Evolutionary conservation across 2,113 vertebrate species (phyloP), one percentile per base, ranked within the genome.

Genomic region (Platycercus adscitus): DNA sequence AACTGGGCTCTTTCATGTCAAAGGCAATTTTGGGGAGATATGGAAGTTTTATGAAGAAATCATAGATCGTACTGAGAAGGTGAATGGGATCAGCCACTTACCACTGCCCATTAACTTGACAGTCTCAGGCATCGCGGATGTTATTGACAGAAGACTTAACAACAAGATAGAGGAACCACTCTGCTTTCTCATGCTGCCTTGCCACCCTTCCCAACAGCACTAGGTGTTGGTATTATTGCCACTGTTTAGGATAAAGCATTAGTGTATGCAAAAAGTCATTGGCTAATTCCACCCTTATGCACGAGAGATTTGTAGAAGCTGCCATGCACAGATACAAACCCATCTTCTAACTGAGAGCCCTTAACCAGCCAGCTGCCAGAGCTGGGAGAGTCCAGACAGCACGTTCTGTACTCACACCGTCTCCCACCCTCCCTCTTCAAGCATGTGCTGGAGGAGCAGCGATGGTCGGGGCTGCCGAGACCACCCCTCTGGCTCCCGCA

Each of bases 361-460:
- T 3, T 13, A 37, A 2, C 55, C 25, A 10, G 5, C 11, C 6
- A 20, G 66, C 33, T 13, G 29, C 21, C 2, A 29, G 28, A 7
- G 44, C 56, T 7, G 31, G 33, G 31, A 25, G 11, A 33, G 58
- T 7, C 39, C 60, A 10, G 39, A 50, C 29, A 29, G 49, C 21
- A 2, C 7, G 0, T 13, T 6, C 50, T 11, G n/a, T 11, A 6
- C 41, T 16, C 11, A 9, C n/a, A 1, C 4, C 7, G 2, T 1
- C 3, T 77, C 56, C 66, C 35, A 11, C 3, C 21, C 26, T 25
- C 58, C 46, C 17, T 11, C 44, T 19, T 18, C 13, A 0, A 20
- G 18, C 58, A 5, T 3, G n/a, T 19, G 61, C 68, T 9, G 2
- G 31, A 53, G 47, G 10, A 25, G 33, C 47, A 29, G 60, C 4